Conservation (phyloP, 2,888 invertebrate species). For the Drosophila demipolita region DNA sequence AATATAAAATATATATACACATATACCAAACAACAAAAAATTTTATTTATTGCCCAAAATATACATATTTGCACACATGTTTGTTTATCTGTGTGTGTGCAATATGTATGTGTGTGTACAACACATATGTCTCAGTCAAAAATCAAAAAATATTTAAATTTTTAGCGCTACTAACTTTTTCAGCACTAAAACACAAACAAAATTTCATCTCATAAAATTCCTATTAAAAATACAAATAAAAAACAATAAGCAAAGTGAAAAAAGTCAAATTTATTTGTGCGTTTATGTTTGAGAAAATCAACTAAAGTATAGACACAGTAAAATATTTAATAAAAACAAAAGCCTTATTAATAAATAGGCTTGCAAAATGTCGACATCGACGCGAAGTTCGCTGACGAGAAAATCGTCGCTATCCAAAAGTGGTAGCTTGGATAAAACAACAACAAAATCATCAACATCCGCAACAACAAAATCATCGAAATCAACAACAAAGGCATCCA, state of each 20-base stretch:
- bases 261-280: constrained; percentile 46
- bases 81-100: constrained; percentile 19
- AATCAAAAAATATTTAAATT: constrained; percentile 66
- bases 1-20: constrained; percentile 54
- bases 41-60: constrained; percentile 78
- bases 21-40: constrained; percentile 74
- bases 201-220: constrained; percentile 69
- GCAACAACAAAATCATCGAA: constrained; percentile 24
- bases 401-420: constrained; percentile 71
- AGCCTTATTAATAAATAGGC: constrained; percentile 48
- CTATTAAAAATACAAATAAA: constrained; percentile 47
- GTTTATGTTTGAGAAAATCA: constrained; percentile 34
- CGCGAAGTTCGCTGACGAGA: constrained; percentile 75
- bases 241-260: constrained; percentile 49
- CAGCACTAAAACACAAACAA: constrained; percentile 51
- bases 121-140: constrained; percentile 44
- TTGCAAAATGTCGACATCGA: constrained; percentile 74
- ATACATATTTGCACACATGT: constrained; percentile 45
- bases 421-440: constrained; percentile 60
- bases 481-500: constrained; percentile 29
- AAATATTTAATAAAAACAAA: constrained; percentile 43
- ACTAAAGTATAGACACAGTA: constrained; percentile 32
- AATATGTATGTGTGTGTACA: constrained; percentile 12
- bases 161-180: constrained; percentile 75
- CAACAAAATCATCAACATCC: constrained; percentile 48